Base-by-base conservation (phyloP, 2,888 invertebrate genomes). In the Morpho achilles region DNA sequence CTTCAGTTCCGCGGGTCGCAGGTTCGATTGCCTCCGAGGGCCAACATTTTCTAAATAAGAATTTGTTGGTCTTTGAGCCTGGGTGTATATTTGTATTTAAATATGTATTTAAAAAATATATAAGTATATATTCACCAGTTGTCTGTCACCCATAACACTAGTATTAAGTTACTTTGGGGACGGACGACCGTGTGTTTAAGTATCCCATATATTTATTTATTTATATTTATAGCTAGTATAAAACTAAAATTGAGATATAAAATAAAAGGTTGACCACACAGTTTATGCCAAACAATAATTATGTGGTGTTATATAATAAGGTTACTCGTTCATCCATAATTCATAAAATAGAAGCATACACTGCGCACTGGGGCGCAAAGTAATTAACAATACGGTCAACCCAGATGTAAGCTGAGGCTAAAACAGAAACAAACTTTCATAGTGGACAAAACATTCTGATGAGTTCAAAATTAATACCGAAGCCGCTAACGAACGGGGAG, bases 401-500 rank as follows among this genome's bases (percentile, higher is more conserved):
- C 46, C 52, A 42, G 10, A 53, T 44, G 48, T 16, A 53, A 49
- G 45, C 50, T 55, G 44, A 53, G 16, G 56, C 49, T 51, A n/a
- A 42, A 56, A 60, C 52, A 46, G 47, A 16, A 48, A 43, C 53
- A 50, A 60, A 55, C 56, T 58, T 53, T 48, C 56, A 8, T 44
- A 50, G 45, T 56, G 50, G 56, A 60, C 53, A 50, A 62, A 62
- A 62, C 58, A 55, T 60, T 47, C 40, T 45, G 57, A 60, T 56
- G 55, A 60, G 56, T 60, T 60, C 48, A 50, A 55, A 60, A 60
- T 63, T 60, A 60, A 63, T 58, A 58, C 50, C 55, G 47, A 46
- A 16, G 44, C 39, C 50, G 23, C 47, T 48, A 49, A 55, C 9
- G 10, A 58, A 42, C 42, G 53, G 44, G 56, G 47, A 48, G 56